Percentiles rank a stretch among this genome's conserved stretches.
Conservation (phyloP, 2,888 invertebrate genomes). For the Chrysolina haemoptera region DNA sequence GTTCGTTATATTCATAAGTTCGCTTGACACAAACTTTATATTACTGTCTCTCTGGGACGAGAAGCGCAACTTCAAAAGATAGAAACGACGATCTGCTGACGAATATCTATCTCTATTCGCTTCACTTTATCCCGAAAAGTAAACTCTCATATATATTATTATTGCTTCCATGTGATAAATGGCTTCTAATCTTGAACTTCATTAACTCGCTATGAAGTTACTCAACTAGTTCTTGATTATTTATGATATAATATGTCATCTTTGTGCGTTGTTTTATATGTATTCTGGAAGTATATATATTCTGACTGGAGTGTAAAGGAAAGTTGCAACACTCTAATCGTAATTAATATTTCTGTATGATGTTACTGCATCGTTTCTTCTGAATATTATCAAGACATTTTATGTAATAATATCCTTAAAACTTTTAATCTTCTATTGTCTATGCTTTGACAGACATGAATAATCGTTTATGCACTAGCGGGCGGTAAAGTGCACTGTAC, state of each 20-base stretch:
- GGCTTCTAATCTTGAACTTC: slow-evolving; percentile 55
- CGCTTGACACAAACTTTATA: slow-evolving; percentile 67
- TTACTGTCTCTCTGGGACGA: slow-evolving; percentile 58
- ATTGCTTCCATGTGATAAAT: slow-evolving; percentile 56
- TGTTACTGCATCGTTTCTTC: neutral
- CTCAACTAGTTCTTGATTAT: slow-evolving; percentile 49
- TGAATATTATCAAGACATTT: no score
- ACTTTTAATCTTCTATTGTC: no score
- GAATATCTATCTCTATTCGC: slow-evolving; percentile 53
- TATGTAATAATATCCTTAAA: no score
- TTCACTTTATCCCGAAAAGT: slow-evolving; percentile 51
- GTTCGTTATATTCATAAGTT: slow-evolving; percentile 65
- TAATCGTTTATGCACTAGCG: no score
- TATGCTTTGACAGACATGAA: no score
- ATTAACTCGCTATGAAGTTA: slow-evolving; percentile 52
- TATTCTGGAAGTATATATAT: slow-evolving; percentile 10
- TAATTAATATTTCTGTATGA: neutral
- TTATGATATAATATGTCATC: slow-evolving; percentile 37
- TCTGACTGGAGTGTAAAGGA: neutral
- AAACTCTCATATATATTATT: slow-evolving; percentile 56
- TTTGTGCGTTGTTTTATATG: neutral
- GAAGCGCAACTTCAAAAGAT: slow-evolving; percentile 56
- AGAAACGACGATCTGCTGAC: slow-evolving; percentile 57
- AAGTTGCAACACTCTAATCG: neutral
- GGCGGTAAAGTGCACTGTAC: no score